phyloP scores from a whole-genome alignment of 2,113 vertebrate genomes.

The Myiozetetes cayanensis region DNA sequence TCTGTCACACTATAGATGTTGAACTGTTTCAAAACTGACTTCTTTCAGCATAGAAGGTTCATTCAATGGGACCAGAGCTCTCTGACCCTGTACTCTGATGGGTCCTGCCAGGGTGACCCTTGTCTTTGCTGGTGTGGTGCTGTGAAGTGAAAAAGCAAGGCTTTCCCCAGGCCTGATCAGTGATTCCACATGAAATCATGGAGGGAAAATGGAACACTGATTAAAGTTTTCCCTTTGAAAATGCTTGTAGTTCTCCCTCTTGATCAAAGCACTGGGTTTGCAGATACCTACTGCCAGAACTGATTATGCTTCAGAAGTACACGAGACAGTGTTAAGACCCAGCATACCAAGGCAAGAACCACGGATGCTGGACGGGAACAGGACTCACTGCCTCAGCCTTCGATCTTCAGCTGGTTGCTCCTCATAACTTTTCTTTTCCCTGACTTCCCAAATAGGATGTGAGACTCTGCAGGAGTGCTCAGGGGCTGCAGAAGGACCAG shows the following conservation, averaged over 20 bases:
- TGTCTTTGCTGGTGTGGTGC: neutral
- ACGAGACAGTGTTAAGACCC: neutral
- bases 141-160: neutral
- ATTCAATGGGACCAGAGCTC: neutral
- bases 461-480: neutral
- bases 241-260: neutral
- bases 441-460: neutral
- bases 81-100: neutral
- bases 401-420: fast-evolving
- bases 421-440: neutral
- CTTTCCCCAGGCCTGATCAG: neutral
- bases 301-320: neutral
- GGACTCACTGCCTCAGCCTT: neutral
- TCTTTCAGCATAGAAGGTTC: neutral
- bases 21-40: neutral
- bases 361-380: neutral
- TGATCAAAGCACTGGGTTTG: neutral
- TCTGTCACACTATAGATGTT: neutral
- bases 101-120: neutral
- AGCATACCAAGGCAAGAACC: neutral
- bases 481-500: neutral
- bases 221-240: neutral
- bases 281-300: neutral
- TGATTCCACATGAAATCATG: fast-evolving
- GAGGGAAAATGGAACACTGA: neutral